phyloP scores from a whole-genome alignment of 64 coral and sea anemone species.

The Stylophora pistillata region DNA sequence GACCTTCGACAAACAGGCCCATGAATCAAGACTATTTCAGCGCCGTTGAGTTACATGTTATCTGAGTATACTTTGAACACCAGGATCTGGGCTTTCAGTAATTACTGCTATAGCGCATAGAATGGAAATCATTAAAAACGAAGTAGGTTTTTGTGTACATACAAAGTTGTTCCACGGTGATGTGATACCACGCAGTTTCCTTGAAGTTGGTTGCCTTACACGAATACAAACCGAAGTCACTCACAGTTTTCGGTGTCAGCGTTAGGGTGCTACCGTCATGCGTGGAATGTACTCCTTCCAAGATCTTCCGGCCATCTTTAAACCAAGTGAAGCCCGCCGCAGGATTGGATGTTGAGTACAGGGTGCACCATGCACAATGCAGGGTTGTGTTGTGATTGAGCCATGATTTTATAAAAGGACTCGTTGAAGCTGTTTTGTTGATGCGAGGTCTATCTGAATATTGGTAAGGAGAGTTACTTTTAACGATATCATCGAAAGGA shows the following conservation, averaged over 20 bases:
- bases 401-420: neutral
- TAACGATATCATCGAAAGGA: no score
- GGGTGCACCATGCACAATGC: constrained; percentile 2
- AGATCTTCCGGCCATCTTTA: constrained; percentile 4
- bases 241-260: neutral
- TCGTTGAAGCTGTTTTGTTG: neutral
- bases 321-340: constrained; percentile 9
- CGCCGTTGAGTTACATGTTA: no score
- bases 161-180: constrained; percentile 30
- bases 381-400: neutral
- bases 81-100: no score
- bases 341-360: no score
- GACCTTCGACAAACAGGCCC: no score
- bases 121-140: no score
- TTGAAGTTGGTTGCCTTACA: constrained; percentile 12
- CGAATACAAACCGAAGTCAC: constrained; percentile 22
- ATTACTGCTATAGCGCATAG: no score
- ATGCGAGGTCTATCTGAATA: neutral
- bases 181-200: constrained; percentile 5
- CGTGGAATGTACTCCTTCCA: no score
- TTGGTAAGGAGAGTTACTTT: no score
- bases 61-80: no score
- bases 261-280: neutral
- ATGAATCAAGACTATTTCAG: no score
- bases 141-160: neutral